Percentiles rank a stretch among this genome's conserved stretches.
phyloP scores from a whole-genome alignment of 2,888 invertebrate genomes.

The Penaeus monodon region DNA sequence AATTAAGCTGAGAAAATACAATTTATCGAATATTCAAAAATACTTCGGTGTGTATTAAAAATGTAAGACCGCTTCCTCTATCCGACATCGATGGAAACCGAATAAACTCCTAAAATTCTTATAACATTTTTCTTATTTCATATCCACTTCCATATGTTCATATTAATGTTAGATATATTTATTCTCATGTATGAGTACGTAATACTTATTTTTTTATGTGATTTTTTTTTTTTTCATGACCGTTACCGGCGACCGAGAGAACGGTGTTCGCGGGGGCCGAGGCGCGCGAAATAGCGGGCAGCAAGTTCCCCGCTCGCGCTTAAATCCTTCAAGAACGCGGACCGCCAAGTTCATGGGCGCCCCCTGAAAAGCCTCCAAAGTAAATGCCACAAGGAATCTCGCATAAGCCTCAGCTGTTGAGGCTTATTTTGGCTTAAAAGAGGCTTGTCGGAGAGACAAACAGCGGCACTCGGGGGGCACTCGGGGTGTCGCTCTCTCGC shows the following conservation, averaged over 20 bases:
- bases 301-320: neutral
- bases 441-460: neutral
- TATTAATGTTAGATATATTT: too few species aligned
- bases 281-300: conserved; percentile 1
- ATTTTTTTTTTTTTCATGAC: too few species aligned
- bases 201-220: too few species aligned
- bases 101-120: too few species aligned
- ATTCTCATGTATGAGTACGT: too few species aligned
- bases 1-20: too few species aligned
- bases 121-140: too few species aligned
- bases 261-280: neutral
- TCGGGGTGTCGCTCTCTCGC: neutral
- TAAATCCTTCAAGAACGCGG: conserved; percentile 15
- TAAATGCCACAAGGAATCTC: neutral
- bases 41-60: too few species aligned
- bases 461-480: neutral
- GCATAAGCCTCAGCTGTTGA: conserved; percentile 22
- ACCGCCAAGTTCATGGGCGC: neutral
- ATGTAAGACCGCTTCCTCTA: too few species aligned
- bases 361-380: neutral
- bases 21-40: too few species aligned
- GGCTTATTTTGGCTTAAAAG: conserved; percentile 32
- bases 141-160: too few species aligned
- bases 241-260: neutral
- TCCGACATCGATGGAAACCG: too few species aligned